Evolutionary conservation across 2,113 vertebrate species (phyloP).

Genomic region (Pseudorhombus dupliciocellatus): DNA sequence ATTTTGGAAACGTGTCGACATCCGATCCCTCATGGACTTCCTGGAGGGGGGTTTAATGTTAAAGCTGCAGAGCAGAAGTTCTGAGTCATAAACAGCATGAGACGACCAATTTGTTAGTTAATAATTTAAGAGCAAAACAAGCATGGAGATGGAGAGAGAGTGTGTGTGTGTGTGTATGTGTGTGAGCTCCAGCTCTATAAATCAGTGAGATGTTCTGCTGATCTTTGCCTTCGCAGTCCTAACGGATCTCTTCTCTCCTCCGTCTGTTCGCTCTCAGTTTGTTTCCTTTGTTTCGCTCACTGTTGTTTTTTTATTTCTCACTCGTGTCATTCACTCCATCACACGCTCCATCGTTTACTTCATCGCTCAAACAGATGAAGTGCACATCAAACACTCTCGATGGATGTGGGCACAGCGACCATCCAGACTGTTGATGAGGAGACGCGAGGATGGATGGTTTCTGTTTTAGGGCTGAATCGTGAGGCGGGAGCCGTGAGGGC

Average conservation of each 20-base stretch:
- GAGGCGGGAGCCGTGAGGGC: too few relatives aligned
- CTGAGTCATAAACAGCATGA: neutral
- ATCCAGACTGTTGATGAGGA: neutral
- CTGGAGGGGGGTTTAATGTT: neutral
- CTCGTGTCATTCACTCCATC: slow-evolving; percentile 48
- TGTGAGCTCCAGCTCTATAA: neutral
- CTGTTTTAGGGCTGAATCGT: neutral
- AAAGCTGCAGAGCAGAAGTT: neutral
- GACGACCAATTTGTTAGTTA: neutral
- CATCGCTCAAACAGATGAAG: slow-evolving; percentile 35
- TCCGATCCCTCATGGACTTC: too few relatives aligned
- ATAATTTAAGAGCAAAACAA: slow-evolving; percentile 4
- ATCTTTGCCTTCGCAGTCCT: slow-evolving; percentile 28
- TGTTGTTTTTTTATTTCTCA: slow-evolving; percentile 33
- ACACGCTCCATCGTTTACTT: slow-evolving; percentile 53
- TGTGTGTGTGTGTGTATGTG: slow-evolving; percentile 7
- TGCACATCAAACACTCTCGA: slow-evolving; percentile 38
- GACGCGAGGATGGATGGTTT: neutral
- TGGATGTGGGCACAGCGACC: slow-evolving; percentile 7
- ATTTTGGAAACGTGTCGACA: neutral
- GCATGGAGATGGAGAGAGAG: too few relatives aligned
- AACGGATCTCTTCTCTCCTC: slow-evolving; percentile 60
- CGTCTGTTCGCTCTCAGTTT: slow-evolving; percentile 48
- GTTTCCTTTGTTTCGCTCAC: slow-evolving; percentile 43
- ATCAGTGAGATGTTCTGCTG: slow-evolving; percentile 27